Evolutionary conservation across 2,113 vertebrate genomes (phyloP), one percentile per base, ranked within the genome.

Genomic region (Lepisosteus oculatus): DNA sequence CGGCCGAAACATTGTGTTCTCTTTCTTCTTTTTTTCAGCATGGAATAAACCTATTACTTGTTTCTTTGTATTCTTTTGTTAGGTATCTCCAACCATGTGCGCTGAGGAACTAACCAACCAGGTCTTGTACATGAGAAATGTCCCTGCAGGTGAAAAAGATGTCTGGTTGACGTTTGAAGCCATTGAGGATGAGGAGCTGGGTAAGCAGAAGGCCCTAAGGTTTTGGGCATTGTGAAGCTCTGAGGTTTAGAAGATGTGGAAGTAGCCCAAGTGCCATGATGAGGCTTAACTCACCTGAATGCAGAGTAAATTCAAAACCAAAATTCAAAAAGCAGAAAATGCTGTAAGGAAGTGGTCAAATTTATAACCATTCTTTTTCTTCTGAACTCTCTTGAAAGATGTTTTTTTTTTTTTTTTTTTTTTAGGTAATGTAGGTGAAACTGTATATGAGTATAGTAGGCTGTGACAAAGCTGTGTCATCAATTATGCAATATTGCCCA

Each of bases 31-130:
- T n/a, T n/a, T n/a, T n/a, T n/a, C n/a, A n/a, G n/a, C n/a, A n/a
- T n/a, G n/a, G n/a, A n/a, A n/a, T n/a, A n/a, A n/a, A n/a, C n/a
- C n/a, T n/a, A n/a, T n/a, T n/a, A n/a, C n/a, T n/a, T n/a, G n/a
- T n/a, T n/a, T n/a, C n/a, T 61, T 68, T 51, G 8, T 17, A 3
- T 44, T 51, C 5, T n/a, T 77, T 55, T 71, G 61, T 67, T 79
- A 99, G 97, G 97, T 99, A 69, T 99, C 96, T 29, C 97, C 97
- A 61, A 90, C 89, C 0, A 95, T 99, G 94, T 94, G 94, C 0
- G 95, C 97, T 0, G 96, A 99, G 84, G 97, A 98, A 56, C 89
- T 99, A 78, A 98, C 96, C 77, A 99, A 98, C 81, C 96, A 98
- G 77, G 96, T 99, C 65, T 87, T 99, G 72, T 97, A 97, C 81